phyloP scores from a whole-genome alignment of 1,140 invertebrate species.

The silkworm (Bombyx mori) region DNA sequence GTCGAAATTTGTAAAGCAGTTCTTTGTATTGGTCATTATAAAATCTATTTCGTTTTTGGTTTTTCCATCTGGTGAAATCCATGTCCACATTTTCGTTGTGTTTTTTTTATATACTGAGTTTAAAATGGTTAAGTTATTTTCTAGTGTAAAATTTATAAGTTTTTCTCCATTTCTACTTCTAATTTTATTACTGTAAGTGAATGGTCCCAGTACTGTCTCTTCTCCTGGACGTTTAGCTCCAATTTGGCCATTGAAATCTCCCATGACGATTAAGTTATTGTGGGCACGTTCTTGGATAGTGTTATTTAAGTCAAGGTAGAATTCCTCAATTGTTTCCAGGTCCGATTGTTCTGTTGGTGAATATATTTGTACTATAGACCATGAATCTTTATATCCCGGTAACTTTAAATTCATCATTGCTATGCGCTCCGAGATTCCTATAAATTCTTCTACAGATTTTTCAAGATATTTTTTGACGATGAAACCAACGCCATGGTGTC shows the following conservation, averaged over 20 bases:
- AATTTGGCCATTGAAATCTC: slow-evolving; percentile 17
- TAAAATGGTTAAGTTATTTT: slow-evolving; percentile 10
- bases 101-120: slow-evolving; percentile 10
- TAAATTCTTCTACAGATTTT: not conserved
- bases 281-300: slow-evolving; percentile 13
- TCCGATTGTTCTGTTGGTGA: slow-evolving; percentile 20
- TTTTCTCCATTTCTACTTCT: slow-evolving; percentile 14
- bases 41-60: slow-evolving; percentile 29
- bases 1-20: slow-evolving; percentile 13
- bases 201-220: slow-evolving; percentile 9
- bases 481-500: slow-evolving; percentile 12
- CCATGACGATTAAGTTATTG: slow-evolving; percentile 17
- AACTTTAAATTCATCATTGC: slow-evolving; percentile 21
- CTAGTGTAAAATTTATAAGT: slow-evolving; percentile 8
- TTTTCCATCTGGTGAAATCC: slow-evolving; percentile 12
- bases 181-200: slow-evolving; percentile 5
- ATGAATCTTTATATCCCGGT: slow-evolving; percentile 14
- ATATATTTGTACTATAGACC: slow-evolving; percentile 20
- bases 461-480: slow-evolving; percentile 14
- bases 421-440: not conserved
- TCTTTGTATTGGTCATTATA: slow-evolving; percentile 18
- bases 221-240: slow-evolving; percentile 9
- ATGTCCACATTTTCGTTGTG: slow-evolving; percentile 10
- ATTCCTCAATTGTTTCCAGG: slow-evolving; percentile 1
- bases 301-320: slow-evolving; percentile 13